phyloP scores from a whole-genome alignment of 2,113 vertebrate species.

The Pteronura brasiliensis region DNA sequence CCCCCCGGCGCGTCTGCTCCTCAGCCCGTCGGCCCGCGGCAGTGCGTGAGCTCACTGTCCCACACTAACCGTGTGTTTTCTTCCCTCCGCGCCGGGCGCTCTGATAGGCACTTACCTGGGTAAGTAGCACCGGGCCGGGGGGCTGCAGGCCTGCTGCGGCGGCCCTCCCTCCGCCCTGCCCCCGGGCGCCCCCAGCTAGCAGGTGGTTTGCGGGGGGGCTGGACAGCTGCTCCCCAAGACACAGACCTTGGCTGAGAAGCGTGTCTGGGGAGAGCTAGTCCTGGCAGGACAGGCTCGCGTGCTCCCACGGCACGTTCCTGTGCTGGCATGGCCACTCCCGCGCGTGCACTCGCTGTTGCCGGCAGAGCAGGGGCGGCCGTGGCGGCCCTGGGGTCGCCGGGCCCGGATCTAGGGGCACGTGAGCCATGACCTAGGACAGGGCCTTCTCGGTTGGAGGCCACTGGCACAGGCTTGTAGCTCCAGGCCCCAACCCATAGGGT shows the following conservation, averaged over 20 bases:
- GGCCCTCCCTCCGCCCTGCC: background rate
- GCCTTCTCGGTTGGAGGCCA: background rate
- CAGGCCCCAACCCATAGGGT: background rate
- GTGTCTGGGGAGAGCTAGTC: background rate
- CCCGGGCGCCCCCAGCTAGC: background rate
- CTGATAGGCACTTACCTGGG: conserved; percentile 85
- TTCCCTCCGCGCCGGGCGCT: conserved; percentile 60
- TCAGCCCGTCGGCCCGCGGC: background rate
- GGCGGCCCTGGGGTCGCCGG: background rate
- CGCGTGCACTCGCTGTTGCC: fast-evolving
- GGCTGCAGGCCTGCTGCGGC: background rate
- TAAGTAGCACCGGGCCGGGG: conserved; percentile 76
- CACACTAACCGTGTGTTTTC: conserved; percentile 64
- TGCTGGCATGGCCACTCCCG: fast-evolving
- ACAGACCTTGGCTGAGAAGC: fast-evolving
- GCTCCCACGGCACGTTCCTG: background rate
- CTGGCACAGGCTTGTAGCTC: fast-evolving
- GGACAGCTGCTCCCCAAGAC: background rate
- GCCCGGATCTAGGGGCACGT: fast-evolving
- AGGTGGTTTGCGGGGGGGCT: background rate
- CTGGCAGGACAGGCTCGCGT: background rate
- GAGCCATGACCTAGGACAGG: fast-evolving
- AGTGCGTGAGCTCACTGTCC: background rate
- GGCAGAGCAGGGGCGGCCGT: fast-evolving
- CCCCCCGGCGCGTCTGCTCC: background rate